phyloP scores from a whole-genome alignment of 2,113 vertebrate genomes.

The Cochlearius cochlearius region DNA sequence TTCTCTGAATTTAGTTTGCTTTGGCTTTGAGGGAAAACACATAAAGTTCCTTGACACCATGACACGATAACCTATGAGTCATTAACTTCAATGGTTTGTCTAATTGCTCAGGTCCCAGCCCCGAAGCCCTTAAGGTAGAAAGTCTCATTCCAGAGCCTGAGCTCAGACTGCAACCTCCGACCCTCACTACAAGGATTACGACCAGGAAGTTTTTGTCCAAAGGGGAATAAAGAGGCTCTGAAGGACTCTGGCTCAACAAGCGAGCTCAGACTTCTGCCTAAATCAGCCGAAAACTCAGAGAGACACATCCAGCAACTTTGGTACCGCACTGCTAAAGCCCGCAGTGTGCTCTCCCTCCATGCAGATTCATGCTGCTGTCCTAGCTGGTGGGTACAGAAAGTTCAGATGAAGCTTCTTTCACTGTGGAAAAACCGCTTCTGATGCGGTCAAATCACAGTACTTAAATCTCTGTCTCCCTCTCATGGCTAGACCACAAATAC shows the following conservation, averaged over 20 bases:
- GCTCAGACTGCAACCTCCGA: neutral
- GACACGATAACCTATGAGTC: slow-evolving; percentile 14
- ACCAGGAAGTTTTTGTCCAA: neutral
- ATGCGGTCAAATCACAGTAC: neutral
- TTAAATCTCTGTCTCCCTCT: slow-evolving; percentile 40
- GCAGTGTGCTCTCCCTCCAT: neutral
- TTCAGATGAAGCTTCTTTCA: neutral
- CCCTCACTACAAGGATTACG: neutral
- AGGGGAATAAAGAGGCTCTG: neutral
- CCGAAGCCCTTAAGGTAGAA: neutral
- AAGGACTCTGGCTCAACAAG: neutral
- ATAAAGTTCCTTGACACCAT: slow-evolving; percentile 43
- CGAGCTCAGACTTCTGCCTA: neutral
- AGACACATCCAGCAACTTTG: neutral
- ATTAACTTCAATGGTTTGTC: slow-evolving; percentile 35
- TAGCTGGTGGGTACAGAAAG: neutral
- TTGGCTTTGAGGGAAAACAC: slow-evolving; percentile 44
- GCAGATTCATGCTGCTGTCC: neutral
- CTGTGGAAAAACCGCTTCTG: neutral
- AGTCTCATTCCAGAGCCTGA: neutral
- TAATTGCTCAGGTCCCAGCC: neutral
- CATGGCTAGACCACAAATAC: neutral
- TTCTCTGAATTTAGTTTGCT: slow-evolving; percentile 48
- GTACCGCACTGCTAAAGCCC: neutral
- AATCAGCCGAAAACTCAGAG: neutral